phyloP scores from a whole-genome alignment of 2,113 vertebrate genomes.

The Tylochromis polylepis region DNA sequence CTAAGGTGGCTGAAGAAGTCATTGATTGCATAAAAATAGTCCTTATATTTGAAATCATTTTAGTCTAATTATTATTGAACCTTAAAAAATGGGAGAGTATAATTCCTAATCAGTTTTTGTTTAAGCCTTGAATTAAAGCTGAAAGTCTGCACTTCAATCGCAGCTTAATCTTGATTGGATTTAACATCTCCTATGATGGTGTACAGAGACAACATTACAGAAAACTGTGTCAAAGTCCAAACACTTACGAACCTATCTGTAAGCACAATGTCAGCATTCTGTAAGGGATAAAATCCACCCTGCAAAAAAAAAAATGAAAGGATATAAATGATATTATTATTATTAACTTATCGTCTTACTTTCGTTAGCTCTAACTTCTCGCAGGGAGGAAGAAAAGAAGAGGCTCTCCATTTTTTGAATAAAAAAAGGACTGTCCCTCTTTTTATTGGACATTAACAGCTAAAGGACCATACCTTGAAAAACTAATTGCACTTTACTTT shows the following conservation, averaged over 20 bases:
- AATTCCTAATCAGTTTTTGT: background rate
- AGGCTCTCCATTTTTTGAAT: background rate
- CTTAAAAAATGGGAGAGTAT: background rate
- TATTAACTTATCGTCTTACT: background rate
- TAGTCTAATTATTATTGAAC: background rate
- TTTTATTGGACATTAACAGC: background rate
- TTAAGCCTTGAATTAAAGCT: background rate
- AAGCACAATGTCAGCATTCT: background rate
- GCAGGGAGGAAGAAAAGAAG: background rate
- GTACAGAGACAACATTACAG: background rate
- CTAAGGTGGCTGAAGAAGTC: background rate
- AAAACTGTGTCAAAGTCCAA: background rate
- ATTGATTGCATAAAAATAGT: background rate
- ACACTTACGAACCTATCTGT: background rate
- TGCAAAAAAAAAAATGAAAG: background rate
- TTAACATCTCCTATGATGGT: too few species aligned
- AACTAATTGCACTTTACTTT: background rate
- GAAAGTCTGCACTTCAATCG: background rate
- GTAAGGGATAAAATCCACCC: background rate
- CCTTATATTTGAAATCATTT: background rate
- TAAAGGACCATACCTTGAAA: background rate
- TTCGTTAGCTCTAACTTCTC: background rate
- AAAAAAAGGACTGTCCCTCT: background rate
- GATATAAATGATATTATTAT: background rate
- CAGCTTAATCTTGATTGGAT: accelerated